Evolutionary conservation across 2,797 vertebrate genomes (phyloP), one percentile per base, ranked within the genome.

Genomic region (Melopsittacus undulatus): DNA sequence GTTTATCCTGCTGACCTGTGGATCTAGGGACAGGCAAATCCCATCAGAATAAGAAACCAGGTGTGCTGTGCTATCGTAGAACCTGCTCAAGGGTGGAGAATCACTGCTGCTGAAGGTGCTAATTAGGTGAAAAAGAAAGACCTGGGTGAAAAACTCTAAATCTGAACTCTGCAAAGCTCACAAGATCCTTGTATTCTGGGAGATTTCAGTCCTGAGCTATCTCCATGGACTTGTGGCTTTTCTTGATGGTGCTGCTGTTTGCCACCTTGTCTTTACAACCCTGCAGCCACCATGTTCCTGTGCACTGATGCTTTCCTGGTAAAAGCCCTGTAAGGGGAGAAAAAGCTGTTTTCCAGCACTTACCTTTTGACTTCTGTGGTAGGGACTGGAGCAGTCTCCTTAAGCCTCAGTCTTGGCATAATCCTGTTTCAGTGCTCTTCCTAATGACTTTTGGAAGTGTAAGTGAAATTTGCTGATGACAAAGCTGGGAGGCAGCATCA

Each of bases 381-480:
- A 68, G 66, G 42, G 54, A 36, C 17, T 68, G 45, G 12, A 77
- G 45, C 0, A 0, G 75, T 51, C 67, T 49, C 45, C 89, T 94
- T 89, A 94, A 92, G 48, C 72, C 38, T 82, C 21, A 40, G 72
- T 89, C 77, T 90, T 78, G 42, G 77, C 70, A 93, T 90, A 95
- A 94, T 95, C 89, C 81, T 56, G 17, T 87, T 94, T 93, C 46
- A 74, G 52, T 89, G 72, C 80, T 93, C 92, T 90, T 90, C 49
- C 61, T 80, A 95, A 92, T 19, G 63, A 43, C 48, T 82, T 74
- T 89, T 36, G 72, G 63, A 85, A 80, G 17, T 1, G 2, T 52
- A 62, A 93, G 87, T 85, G 93, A 95, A 95, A 90, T 87, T 93
- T 89, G 85, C 93, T 93, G 89, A 74, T 83, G 93, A 92, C 81